These are phyloP conservation scores for Pituophis catenifer DNA, from an alignment of 2,113 vertebrate species.

Conservation along the genomic window DNA sequence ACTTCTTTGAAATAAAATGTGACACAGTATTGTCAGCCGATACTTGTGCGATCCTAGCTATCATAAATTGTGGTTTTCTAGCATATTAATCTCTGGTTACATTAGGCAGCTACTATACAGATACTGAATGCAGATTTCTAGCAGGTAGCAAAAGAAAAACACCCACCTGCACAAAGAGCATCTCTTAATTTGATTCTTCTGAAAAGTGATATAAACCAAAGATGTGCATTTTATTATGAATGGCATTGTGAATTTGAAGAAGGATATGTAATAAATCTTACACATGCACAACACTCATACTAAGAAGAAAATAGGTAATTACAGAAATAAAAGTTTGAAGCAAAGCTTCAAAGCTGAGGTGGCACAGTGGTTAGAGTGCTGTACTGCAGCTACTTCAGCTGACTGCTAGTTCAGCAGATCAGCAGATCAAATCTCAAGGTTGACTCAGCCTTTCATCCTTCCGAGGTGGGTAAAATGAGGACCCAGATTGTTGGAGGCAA, in stretches of 20 bases:
- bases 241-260: not conserved
- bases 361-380: no score
- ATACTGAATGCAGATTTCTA: constrained; percentile 2
- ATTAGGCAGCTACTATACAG: constrained; percentile 49
- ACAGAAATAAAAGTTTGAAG: not conserved
- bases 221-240: not conserved
- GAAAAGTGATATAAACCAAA: not conserved
- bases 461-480: no score
- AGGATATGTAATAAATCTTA: not conserved
- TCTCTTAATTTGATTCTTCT: not conserved
- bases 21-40: constrained; percentile 83
- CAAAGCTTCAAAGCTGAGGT: no score
- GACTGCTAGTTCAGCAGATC: no score
- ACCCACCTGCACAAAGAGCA: not conserved
- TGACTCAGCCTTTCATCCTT: no score
- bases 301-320: not conserved
- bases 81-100: constrained; percentile 78
- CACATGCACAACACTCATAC: not conserved
- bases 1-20: constrained; percentile 80
- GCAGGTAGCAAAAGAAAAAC: not conserved
- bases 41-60: constrained; percentile 90
- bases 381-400: no score
- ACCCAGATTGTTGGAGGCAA: no score
- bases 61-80: constrained; percentile 64
- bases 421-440: no score